Conservation (phyloP, 2,797 vertebrate genomes). For the Xenentodon cancila region DNA sequence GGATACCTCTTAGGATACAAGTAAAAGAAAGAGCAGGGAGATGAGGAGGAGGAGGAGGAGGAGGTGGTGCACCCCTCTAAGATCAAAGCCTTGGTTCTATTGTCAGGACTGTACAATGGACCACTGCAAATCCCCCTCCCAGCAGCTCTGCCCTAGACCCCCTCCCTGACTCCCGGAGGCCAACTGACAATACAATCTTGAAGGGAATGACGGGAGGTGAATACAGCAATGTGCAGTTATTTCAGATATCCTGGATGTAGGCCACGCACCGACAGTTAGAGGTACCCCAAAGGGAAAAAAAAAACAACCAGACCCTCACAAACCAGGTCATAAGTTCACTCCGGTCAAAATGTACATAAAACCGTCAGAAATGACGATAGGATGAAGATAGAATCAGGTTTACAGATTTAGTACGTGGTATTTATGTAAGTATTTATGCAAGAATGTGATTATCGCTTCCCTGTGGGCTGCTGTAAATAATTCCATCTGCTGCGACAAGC, state of each 20-base stretch:
- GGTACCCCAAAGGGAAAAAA: not conserved
- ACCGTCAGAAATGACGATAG: not conserved
- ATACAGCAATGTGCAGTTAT: constrained; percentile 52
- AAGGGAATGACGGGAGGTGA: constrained; percentile 40
- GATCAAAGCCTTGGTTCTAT: constrained; percentile 80
- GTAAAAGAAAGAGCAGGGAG: constrained; percentile 24
- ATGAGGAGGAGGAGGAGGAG: constrained; percentile 24
- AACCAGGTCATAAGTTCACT: not conserved
- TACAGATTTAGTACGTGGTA: not conserved
- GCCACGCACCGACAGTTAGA: constrained; percentile 12
- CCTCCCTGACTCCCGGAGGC: constrained; percentile 21
- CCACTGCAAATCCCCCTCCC: constrained; percentile 43
- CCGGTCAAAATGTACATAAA: too few relatives aligned
- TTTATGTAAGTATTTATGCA: not conserved
- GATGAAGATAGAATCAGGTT: not conserved
- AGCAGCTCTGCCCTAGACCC: not conserved
- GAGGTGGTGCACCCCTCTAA: constrained; percentile 66
- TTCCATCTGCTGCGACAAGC: not conserved
- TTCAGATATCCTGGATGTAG: constrained; percentile 30
- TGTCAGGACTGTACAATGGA: constrained; percentile 79
- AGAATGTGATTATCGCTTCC: not conserved
- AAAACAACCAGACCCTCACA: not conserved
- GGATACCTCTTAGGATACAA: constrained; percentile 58
- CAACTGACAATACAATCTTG: constrained; percentile 72
- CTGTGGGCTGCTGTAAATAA: not conserved